Base-by-base conservation (phyloP, 1,140 invertebrate genomes). In the Drosophila orosa region DNA sequence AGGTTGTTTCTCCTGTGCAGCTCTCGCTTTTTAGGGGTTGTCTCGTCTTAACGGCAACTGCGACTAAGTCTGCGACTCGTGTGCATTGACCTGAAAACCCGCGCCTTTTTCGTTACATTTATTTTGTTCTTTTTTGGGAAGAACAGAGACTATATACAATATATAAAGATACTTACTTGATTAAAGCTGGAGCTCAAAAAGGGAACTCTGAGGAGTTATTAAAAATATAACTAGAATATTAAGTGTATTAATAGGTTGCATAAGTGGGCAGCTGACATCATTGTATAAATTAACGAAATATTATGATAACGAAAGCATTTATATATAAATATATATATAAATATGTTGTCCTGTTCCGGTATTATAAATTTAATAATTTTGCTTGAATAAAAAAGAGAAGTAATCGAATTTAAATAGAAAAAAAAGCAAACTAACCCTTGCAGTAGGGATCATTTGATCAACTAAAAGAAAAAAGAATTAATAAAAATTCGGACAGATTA, bases 31-130 rank as follows among this genome's bases (percentile, higher is more conserved):
- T 80, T 78, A 85, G 78, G 82, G 82, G 82, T 75, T 71, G 82
- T 62, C 47, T 60, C 61, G 52, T 65, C 67, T 85, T 81, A 77
- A 85, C 74, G 67, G 77, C 77, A 66, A 59, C 57, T 37, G 67
- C 65, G 33, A 22, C 50, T 71, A 44, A 54, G 65, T 48, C 61
- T 71, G 52, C 55, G 63, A 35, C 65, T 68, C 69, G 68, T 86
- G 82, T 86, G 69, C 78, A 86, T 78, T 82, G 78, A 86, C 82
- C 78, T 86, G 74, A 82, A 86, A 83, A 80, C 25, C 12, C 39
- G 62, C 57, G 44, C 60, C 52, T 62, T 74, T 74, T 75, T 37
- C 5, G 10, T 48, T 57, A 15, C 15, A 10, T 37, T 15, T 45
- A 12, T 10, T 15, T 48, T 45, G 35, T 44, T n/a, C 9, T 29